phyloP scores from a whole-genome alignment of 2,797 vertebrate species.

The Botia kubotai region DNA sequence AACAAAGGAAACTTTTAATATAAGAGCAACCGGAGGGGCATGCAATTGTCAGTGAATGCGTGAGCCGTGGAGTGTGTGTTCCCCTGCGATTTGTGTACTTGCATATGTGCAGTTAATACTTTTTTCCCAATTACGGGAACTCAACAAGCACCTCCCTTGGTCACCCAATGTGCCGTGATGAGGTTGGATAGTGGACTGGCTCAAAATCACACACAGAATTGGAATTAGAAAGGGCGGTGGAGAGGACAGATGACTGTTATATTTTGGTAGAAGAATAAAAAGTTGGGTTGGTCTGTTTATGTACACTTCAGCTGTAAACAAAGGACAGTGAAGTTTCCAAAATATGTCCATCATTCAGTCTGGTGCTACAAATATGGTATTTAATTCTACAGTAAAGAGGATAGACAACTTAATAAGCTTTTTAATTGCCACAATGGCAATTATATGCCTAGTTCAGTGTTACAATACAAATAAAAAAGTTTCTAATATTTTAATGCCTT shows the following conservation, averaged over 20 bases:
- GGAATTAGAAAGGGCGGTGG: slow-evolving; percentile 77
- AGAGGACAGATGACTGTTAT: slow-evolving; percentile 68
- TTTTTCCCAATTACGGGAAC: slow-evolving; percentile 69
- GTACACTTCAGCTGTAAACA: slow-evolving; percentile 74
- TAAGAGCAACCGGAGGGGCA: slow-evolving; percentile 55
- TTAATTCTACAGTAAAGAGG: neutral
- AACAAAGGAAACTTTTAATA: slow-evolving; percentile 71
- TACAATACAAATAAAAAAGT: neutral
- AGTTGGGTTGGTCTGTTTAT: slow-evolving; percentile 74
- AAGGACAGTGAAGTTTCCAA: slow-evolving; percentile 48
- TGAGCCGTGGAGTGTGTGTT: slow-evolving; percentile 6
- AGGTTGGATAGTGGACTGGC: slow-evolving; percentile 67
- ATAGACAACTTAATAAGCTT: neutral
- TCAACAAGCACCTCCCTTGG: slow-evolving; percentile 65
- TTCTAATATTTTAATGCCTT: neutral
- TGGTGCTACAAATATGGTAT: neutral
- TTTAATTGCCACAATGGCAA: neutral
- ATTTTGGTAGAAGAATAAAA: slow-evolving; percentile 72
- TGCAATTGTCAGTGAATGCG: slow-evolving; percentile 58
- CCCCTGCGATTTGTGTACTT: slow-evolving; percentile 13
- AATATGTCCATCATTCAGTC: neutral
- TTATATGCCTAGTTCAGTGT: neutral
- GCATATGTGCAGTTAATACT: neutral
- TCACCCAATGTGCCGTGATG: slow-evolving; percentile 52
- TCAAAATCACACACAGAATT: slow-evolving; percentile 76